Evolutionary conservation across 92 coral and sea anemone genomes (phyloP), one percentile per base, ranked within the genome.

Genomic region (Parazoanthus atlanticus): DNA sequence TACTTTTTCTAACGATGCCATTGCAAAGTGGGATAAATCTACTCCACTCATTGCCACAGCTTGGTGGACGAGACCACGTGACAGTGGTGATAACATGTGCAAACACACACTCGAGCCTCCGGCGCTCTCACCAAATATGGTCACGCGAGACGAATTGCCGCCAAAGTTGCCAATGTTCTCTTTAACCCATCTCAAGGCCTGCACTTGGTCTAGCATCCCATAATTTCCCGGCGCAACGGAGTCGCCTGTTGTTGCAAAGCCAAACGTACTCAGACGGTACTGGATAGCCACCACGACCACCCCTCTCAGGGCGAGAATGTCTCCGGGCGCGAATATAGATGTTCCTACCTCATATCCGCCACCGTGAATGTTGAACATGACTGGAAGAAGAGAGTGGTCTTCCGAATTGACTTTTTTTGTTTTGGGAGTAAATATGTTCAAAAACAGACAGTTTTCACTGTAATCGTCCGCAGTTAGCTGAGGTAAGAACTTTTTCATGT

Each of bases 71-170:
- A 84, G 43, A 54, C 40, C 87, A 84, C 87, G 87, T 84, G 87
- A 84, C 78, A 84, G 8, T 23, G 87, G 87, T 76, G 87, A 84
- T 31, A 84, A 23, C 87, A 84, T 46, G 74, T 84, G 87, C 78
- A 84, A 29, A 40, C 87, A 84, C 29, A 84, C 87, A 84, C 87
- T 84, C 38, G 87, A 41, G 31, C 87, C 87, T 8, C 87, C 87
- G 28, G 87, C 87, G 66, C 87, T 84, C 69, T 84, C 87, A 21
- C 87, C 87, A 70, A 84, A 84, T 84, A 84, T 84, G 65, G 87
- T 84, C 31, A 84, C 61, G 87, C 38, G 87, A 29, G 87, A 84
- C 32, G 87, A 69, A 69, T 84, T 70, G 58, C 87, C 87, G 41
- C 87, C 87, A 82, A 84, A 84, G 58, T 31, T n/a, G 25, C 13